Conservation (phyloP, 1,140 invertebrate species). For the Acromyrmex charruanus region DNA sequence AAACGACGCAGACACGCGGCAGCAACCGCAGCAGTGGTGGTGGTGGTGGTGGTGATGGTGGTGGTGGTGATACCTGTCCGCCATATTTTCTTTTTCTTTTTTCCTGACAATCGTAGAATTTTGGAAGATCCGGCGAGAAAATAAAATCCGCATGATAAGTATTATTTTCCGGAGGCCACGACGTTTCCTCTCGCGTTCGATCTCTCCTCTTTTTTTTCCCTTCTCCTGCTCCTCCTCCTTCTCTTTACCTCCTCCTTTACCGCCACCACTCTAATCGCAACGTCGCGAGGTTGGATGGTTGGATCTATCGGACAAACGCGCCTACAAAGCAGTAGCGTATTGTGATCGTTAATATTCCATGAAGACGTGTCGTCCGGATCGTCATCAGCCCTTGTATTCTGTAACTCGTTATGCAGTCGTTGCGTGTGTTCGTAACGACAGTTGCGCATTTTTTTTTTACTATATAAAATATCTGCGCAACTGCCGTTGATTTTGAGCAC, state of each 20-base stretch:
- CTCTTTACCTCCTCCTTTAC: neutral
- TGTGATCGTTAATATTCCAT: slow-evolving; percentile 5
- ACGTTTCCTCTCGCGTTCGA: neutral
- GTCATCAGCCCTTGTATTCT: too few relatives aligned
- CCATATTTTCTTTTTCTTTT: slow-evolving; percentile 3
- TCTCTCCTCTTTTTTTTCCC: slow-evolving; percentile 1
- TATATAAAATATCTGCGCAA: too few relatives aligned
- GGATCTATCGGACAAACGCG: neutral
- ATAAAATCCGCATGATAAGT: neutral
- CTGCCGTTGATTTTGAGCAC: too few relatives aligned
- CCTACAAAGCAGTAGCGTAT: neutral
- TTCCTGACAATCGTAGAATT: neutral
- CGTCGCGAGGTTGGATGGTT: neutral
- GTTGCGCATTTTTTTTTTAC: too few relatives aligned
- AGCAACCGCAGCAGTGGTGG: neutral
- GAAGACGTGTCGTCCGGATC: too few relatives aligned
- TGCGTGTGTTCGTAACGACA: too few relatives aligned
- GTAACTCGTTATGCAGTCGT: too few relatives aligned
- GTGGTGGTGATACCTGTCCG: neutral
- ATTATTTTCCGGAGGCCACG: neutral
- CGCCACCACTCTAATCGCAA: neutral
- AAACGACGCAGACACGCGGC: neutral
- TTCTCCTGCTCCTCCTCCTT: neutral
- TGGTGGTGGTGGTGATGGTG: too few relatives aligned
- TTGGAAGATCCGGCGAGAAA: neutral